A percentile compares a stretch with the other conserved stretches of the same genome.
phyloP scores from a whole-genome alignment of 2,113 vertebrate genomes.

The Lontra canadensis region DNA sequence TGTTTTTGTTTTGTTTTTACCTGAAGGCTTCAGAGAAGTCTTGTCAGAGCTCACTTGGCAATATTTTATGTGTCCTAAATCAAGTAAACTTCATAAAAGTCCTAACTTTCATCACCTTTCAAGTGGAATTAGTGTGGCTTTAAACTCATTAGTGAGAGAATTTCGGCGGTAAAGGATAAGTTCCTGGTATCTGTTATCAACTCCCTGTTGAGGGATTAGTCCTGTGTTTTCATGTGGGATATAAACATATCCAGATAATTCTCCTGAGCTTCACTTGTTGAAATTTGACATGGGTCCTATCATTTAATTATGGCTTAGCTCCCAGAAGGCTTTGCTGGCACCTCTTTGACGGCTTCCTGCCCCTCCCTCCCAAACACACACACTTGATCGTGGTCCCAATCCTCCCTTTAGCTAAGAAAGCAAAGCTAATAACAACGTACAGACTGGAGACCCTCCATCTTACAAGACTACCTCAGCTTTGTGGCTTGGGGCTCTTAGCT shows the following conservation, averaged over 20 bases:
- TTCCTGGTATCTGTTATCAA: slow-evolving; percentile 60
- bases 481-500: background rate
- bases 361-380: background rate
- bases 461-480: background rate
- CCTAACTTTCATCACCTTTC: slow-evolving; percentile 53
- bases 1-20: background rate
- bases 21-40: background rate
- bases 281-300: slow-evolving; percentile 73
- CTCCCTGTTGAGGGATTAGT: slow-evolving; percentile 71
- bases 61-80: slow-evolving; percentile 48
- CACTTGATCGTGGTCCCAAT: background rate
- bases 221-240: slow-evolving; percentile 71
- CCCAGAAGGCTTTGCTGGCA: slow-evolving; percentile 66
- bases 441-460: background rate
- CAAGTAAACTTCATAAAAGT: slow-evolving; percentile 35
- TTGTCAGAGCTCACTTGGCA: background rate
- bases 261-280: slow-evolving; percentile 73
- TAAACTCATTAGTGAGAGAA: slow-evolving; percentile 10
- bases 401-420: background rate
- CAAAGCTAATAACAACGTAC: background rate
- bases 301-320: slow-evolving; percentile 72
- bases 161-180: slow-evolving; percentile 34
- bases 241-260: slow-evolving; percentile 67
- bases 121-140: slow-evolving; percentile 27
- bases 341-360: background rate